Percentiles rank a stretch among this genome's conserved stretches.
phyloP scores from a whole-genome alignment of 2,113 vertebrate species.

The Ascaphus truei region DNA sequence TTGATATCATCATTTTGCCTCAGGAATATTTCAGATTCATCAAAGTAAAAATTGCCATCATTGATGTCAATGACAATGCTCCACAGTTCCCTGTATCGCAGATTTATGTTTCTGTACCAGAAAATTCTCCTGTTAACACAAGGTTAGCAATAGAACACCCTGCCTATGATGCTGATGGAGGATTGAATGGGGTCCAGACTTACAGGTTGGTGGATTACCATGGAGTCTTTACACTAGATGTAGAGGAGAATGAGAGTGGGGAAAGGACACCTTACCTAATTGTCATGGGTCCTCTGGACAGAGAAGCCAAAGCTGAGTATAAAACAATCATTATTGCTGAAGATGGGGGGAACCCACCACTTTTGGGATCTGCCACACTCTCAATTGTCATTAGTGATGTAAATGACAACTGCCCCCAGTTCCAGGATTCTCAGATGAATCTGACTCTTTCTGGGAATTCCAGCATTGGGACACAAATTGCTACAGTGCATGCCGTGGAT shows the following conservation, averaged over 20 bases:
- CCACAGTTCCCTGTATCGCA: conserved; percentile 81
- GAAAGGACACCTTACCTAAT: conserved; percentile 91
- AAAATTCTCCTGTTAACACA: conserved; percentile 84
- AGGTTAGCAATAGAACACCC: conserved; percentile 88
- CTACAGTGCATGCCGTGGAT: conserved; percentile 77
- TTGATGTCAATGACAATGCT: conserved; percentile 88
- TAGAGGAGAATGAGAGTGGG: conserved; percentile 90
- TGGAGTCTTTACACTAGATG: conserved; percentile 86
- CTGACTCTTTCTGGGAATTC: conserved; percentile 83
- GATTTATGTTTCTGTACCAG: conserved; percentile 78
- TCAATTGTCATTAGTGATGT: conserved; percentile 86
- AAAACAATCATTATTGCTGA: conserved; percentile 87
- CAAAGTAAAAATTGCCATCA: conserved; percentile 88
- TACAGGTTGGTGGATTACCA: conserved; percentile 88
- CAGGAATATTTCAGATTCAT: conserved; percentile 92
- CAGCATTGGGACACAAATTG: conserved; percentile 72
- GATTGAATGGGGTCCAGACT: conserved; percentile 80
- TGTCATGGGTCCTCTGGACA: conserved; percentile 81
- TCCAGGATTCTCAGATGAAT: conserved; percentile 76
- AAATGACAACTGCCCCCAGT: conserved; percentile 93
- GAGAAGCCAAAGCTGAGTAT: conserved; percentile 81
- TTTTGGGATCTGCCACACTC: conserved; percentile 84
- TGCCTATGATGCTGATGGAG: conserved; percentile 83
- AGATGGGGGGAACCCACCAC: conserved; percentile 84
- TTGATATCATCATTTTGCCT: conserved; percentile 89